phyloP scores from a whole-genome alignment of 2,888 invertebrate species.

The Neuroscelio doddi region DNA sequence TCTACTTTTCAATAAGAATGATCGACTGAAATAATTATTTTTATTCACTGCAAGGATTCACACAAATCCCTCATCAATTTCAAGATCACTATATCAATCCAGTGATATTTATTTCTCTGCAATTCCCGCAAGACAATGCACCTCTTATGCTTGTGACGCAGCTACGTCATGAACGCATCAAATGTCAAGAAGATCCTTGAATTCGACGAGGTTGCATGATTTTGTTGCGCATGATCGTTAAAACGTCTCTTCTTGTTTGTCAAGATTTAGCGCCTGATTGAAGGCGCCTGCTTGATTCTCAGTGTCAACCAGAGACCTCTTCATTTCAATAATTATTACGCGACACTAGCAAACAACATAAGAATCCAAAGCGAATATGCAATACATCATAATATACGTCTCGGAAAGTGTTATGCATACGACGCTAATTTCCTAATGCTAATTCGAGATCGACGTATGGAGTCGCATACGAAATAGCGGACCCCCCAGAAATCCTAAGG shows the following conservation, averaged over 20 bases:
- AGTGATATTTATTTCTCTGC: constrained; percentile 15
- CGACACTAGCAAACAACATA: no score
- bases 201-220: constrained; percentile 13
- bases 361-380: background rate
- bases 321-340: background rate
- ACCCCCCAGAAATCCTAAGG: constrained; percentile 33
- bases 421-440: constrained; percentile 21
- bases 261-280: no score
- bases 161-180: constrained; percentile 9
- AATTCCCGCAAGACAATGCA: constrained; percentile 22
- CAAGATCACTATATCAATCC: no score
- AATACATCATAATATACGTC: constrained; percentile 13
- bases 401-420: background rate
- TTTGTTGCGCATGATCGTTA: constrained; percentile 18
- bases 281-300: constrained; percentile 11
- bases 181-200: constrained; percentile 15
- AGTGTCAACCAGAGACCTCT: background rate
- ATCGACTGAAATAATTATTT: no score
- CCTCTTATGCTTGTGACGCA: background rate
- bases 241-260: constrained; percentile 25
- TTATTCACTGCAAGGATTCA: no score
- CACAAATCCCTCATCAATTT: no score
- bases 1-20: no score
- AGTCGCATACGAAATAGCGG: no score
- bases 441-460: constrained; percentile 26